These are phyloP conservation scores for Eretmocerus hayati DNA, from an alignment of 2,888 invertebrate genomes.

Conservation along the genomic window DNA sequence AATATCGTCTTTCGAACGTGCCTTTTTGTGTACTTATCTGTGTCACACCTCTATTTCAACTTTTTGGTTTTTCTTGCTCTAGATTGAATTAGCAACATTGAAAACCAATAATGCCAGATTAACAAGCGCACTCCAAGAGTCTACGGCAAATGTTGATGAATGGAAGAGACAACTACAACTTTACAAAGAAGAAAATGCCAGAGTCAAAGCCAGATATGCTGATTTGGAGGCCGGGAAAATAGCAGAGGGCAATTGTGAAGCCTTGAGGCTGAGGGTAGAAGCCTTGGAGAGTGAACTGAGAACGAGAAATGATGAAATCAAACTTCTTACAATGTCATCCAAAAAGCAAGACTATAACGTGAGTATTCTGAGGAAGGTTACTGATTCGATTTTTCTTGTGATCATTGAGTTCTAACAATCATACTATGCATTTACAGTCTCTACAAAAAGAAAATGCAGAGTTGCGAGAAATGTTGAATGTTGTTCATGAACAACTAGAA, in stretches of 20 bases:
- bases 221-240: conserved; percentile 63
- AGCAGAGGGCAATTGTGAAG: conserved; percentile 48
- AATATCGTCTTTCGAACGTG: too few relatives aligned
- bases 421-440: conserved; percentile 44
- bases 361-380: conserved; percentile 9
- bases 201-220: conserved; percentile 68
- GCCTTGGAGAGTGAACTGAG: conserved; percentile 75
- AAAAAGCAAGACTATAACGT: conserved; percentile 44
- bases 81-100: conserved; percentile 84
- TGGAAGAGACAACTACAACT: conserved; percentile 96
- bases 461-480: conserved; percentile 60
- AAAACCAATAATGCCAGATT: conserved; percentile 94
- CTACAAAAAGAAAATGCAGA: conserved; percentile 61
- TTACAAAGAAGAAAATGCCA: conserved; percentile 83
- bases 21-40: too few relatives aligned
- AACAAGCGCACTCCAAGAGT: conserved; percentile 90
- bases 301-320: conserved; percentile 76
- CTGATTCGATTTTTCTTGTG: not conserved
- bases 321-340: conserved; percentile 50
- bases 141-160: conserved; percentile 95
- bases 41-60: too few relatives aligned
- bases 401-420: too few relatives aligned
- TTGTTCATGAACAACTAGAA: conserved; percentile 74
- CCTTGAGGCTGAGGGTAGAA: conserved; percentile 72
- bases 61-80: not conserved